Percentiles rank a stretch among this genome's conserved stretches.
Evolutionary conservation across 2,113 vertebrate genomes (phyloP).

Genomic region (Triplophysa tibetana): DNA sequence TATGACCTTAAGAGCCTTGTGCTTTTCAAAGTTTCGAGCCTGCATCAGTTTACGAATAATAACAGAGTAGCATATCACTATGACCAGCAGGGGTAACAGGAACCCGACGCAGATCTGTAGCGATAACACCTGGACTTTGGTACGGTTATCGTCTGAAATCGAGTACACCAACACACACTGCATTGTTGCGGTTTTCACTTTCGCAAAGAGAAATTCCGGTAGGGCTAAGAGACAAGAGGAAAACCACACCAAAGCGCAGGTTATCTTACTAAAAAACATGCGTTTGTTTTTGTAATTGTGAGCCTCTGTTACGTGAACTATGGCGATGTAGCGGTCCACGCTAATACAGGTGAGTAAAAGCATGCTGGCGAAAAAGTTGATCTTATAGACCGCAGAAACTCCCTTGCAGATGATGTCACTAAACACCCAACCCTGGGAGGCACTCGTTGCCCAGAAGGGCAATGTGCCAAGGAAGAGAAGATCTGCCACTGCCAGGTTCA

Average conservation of each 20-base stretch:
- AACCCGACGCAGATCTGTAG: conserved; percentile 85
- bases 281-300: conserved; percentile 74
- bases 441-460: conserved; percentile 86
- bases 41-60: conserved; percentile 83
- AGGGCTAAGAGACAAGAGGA: conserved; percentile 73
- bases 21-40: conserved; percentile 83
- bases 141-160: conserved; percentile 32
- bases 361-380: conserved; percentile 89
- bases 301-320: conserved; percentile 78
- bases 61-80: conserved; percentile 82
- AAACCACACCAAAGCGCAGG: conserved; percentile 78
- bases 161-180: conserved; percentile 75
- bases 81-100: conserved; percentile 79
- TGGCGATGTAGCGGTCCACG: conserved; percentile 84
- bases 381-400: conserved; percentile 81
- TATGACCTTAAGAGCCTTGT: conserved; percentile 85
- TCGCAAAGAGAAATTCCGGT: conserved; percentile 84
- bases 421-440: conserved; percentile 76
- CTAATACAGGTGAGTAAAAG: conserved; percentile 88
- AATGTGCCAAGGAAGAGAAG: conserved; percentile 85
- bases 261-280: conserved; percentile 77
- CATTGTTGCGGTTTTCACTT: accelerated
- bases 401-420: conserved; percentile 76
- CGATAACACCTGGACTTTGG: conserved; percentile 74
- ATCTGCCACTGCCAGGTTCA: conserved; percentile 85